A percentile compares a stretch with the other conserved stretches of the same genome.
Evolutionary conservation across 2,113 vertebrate species (phyloP).

Genomic region (Eptatretus burgeri): DNA sequence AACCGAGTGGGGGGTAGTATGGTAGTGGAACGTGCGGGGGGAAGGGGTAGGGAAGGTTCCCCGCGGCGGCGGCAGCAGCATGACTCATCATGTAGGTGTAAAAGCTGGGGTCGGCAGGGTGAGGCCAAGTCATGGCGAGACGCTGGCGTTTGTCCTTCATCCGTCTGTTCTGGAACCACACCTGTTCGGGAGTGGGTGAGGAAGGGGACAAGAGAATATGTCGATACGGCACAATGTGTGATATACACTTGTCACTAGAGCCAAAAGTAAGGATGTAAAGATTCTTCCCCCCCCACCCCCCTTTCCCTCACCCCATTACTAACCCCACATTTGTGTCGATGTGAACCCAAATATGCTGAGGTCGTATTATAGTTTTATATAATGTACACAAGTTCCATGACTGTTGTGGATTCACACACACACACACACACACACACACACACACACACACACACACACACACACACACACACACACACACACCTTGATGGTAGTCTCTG

Average conservation of each 20-base stretch:
- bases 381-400: too few relatives aligned
- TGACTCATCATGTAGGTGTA: conserved; percentile 99
- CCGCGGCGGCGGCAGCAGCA: conserved; percentile 73
- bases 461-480: not conserved
- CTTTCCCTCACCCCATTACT: too few relatives aligned
- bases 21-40: conserved; percentile 74
- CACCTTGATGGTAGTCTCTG: conserved; percentile 2
- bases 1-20: conserved; percentile 68
- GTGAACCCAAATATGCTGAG: too few relatives aligned
- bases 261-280: too few relatives aligned
- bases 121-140: conserved; percentile 93
- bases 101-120: conserved; percentile 93
- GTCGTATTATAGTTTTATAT: too few relatives aligned
- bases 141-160: conserved; percentile 95
- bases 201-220: conserved; percentile 11
- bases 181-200: conserved; percentile 30
- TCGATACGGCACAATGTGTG: conserved; percentile 8
- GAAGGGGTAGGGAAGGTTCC: conserved; percentile 72
- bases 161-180: conserved; percentile 78
- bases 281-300: too few relatives aligned
- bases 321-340: too few relatives aligned
- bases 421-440: not conserved
- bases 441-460: not conserved
- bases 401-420: not conserved
- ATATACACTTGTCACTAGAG: too few relatives aligned